These are phyloP conservation scores for Bos indicus DNA, from an alignment of 2,113 vertebrate genomes.

Conservation along the genomic window DNA sequence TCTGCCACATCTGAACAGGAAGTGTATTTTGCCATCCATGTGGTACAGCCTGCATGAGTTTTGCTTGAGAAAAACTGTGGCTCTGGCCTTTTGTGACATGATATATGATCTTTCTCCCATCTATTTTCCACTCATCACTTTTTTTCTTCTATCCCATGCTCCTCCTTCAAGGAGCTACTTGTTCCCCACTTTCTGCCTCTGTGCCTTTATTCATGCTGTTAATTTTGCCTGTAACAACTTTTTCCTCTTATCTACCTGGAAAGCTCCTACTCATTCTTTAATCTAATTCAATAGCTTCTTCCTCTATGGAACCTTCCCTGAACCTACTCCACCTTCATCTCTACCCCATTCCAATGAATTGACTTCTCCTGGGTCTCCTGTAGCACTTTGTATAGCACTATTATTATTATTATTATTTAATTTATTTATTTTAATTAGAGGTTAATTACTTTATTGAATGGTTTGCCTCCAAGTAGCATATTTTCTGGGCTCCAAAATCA, in stretches of 20 bases:
- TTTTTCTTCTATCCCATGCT: neutral
- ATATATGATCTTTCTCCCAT: neutral
- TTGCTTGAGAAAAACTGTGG: neutral
- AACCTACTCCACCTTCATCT: neutral
- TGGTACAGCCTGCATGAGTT: neutral
- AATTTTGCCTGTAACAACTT: neutral
- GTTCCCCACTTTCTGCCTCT: neutral
- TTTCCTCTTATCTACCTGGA: neutral
- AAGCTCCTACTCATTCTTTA: neutral
- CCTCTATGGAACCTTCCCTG: neutral
- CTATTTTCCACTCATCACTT: neutral
- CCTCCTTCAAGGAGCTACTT: neutral
- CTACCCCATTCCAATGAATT: neutral
- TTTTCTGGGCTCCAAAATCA: too few species aligned
- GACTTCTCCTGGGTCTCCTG: neutral
- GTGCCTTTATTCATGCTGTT: neutral
- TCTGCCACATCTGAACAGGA: neutral
- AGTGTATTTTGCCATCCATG: neutral
- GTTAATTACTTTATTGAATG: neutral
- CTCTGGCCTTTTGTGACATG: neutral
- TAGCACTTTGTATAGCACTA: neutral
- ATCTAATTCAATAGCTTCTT: neutral
- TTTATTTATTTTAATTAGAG: neutral
- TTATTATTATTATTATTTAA: neutral
- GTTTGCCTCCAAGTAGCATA: too few species aligned